Base-by-base conservation (phyloP, 2,113 vertebrate species). In the Cyrtonyx montezumae region DNA sequence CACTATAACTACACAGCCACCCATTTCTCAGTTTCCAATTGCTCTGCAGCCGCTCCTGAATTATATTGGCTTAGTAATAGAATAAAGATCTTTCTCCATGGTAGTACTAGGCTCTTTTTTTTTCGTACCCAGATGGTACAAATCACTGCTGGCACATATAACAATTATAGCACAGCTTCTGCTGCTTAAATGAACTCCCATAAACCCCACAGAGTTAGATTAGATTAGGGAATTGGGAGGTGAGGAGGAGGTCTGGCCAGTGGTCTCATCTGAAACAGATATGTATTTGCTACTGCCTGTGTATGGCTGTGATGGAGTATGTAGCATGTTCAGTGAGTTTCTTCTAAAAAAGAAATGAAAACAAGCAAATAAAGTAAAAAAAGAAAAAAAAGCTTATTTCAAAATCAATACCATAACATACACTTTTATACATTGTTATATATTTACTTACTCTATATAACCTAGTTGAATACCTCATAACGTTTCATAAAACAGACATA, bases 161-260 rank as follows among this genome's bases (percentile, higher is more conserved):
- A 97, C 97, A 97, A 97, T 97, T 94, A 97, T 48, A 97, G 95
- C 96, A 89, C 95, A 96, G 95, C 96, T 97, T 98, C 96, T 97
- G 95, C 71, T 97, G 96, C 96, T 97, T 95, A 97, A 98, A 97
- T 96, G 97, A 98, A 96, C 95, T 94, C 96, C 86, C 78, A 93
- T 88, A 96, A 97, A 97, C 93, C 97, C 97, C 97, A 96, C 89
- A 37, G 96, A 97, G 96, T 96, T 97, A 97, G 97, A 98, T 98
- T 98, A 97, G 97, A 98, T 98, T 97, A 98, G 98, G 97, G 98
- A 98, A 98, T 97, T 98, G 98, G 97, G 97, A 98, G 96, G 95
- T 90, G 93, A 97, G 88, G 92, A 94, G 96, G 91, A 97, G 92
- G 90, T 84, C 96, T 94, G 95, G 96, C 95, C 97, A 92, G 96